Conservation (phyloP, 2,797 vertebrate species). For the Nannoperca obscura region DNA sequence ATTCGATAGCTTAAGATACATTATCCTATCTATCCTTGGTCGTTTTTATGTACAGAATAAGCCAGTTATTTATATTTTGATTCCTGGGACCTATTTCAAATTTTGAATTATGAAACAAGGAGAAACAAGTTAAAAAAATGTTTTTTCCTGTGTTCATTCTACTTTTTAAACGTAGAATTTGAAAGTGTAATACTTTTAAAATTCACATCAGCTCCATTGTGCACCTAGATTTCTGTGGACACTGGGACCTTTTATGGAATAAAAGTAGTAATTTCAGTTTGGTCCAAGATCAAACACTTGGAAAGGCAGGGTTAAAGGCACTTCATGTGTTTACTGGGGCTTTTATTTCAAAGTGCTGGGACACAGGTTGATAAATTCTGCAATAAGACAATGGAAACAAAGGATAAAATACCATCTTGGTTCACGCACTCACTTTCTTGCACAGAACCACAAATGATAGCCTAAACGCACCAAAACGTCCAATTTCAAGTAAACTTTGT, state of each 20-base stretch:
- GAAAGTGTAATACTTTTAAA: constrained; percentile 68
- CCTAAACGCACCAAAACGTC: constrained; percentile 52
- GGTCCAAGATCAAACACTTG: constrained; percentile 51
- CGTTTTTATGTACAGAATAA: constrained; percentile 62
- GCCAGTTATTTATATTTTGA: constrained; percentile 68
- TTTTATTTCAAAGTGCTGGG: constrained; percentile 45
- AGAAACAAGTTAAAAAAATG: constrained; percentile 64
- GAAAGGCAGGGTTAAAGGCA: constrained; percentile 46
- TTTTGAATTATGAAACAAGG: constrained; percentile 54
- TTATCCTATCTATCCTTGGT: constrained; percentile 55
- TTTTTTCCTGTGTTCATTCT: constrained; percentile 49
- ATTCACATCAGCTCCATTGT: constrained; percentile 51
- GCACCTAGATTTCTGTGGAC: constrained; percentile 46
- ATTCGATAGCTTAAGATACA: constrained; percentile 73
- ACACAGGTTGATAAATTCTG: constrained; percentile 54
- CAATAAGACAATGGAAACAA: constrained; percentile 57
- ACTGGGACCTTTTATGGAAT: constrained; percentile 59
- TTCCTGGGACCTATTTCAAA: constrained; percentile 60
- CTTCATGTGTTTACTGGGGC: constrained; percentile 55
- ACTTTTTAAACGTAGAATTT: constrained; percentile 48
- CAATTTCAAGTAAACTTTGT: constrained; percentile 72
- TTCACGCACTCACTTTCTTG: constrained; percentile 37
- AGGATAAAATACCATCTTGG: constrained; percentile 48
- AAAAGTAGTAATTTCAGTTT: constrained; percentile 60
- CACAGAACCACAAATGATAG: constrained; percentile 51